A percentile compares a stretch with the other conserved stretches of the same genome.
Evolutionary conservation across 2,113 vertebrate genomes (phyloP).

Genomic region (Urocolius indicus): DNA sequence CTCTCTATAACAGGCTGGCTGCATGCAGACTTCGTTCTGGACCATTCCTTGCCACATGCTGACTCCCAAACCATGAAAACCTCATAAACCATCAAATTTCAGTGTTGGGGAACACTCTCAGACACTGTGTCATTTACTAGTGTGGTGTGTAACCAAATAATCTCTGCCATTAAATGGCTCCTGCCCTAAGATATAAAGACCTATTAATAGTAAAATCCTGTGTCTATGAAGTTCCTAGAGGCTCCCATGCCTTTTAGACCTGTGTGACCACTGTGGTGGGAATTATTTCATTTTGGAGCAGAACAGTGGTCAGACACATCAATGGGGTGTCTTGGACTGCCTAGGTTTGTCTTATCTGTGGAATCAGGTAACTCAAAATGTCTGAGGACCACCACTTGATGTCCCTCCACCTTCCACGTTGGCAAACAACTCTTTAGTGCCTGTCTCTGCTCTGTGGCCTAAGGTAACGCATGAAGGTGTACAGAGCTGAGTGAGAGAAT

Average conservation of each 20-base stretch:
- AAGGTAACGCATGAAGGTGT: neutral
- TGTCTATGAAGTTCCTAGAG: neutral
- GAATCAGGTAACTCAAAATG: neutral
- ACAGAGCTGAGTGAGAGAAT: neutral
- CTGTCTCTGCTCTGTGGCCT: neutral
- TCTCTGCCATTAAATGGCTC: neutral
- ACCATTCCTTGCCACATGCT: neutral
- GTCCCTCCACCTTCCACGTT: rapidly evolving
- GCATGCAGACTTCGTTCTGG: neutral
- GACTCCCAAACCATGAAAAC: neutral
- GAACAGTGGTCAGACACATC: neutral
- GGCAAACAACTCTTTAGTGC: neutral
- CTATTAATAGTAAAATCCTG: neutral
- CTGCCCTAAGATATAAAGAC: neutral
- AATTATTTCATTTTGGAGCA: neutral
- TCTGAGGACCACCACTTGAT: neutral
- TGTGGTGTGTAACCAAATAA: neutral
- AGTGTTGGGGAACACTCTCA: too few species aligned
- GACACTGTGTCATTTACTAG: neutral
- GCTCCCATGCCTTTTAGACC: neutral
- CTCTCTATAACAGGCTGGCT: neutral
- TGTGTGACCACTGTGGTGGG: neutral
- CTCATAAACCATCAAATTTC: too few species aligned
- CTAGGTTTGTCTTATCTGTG: neutral
- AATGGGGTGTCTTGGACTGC: neutral